Evolutionary conservation across 2,797 vertebrate species (phyloP).

Genomic region (Synanceia verrucosa): DNA sequence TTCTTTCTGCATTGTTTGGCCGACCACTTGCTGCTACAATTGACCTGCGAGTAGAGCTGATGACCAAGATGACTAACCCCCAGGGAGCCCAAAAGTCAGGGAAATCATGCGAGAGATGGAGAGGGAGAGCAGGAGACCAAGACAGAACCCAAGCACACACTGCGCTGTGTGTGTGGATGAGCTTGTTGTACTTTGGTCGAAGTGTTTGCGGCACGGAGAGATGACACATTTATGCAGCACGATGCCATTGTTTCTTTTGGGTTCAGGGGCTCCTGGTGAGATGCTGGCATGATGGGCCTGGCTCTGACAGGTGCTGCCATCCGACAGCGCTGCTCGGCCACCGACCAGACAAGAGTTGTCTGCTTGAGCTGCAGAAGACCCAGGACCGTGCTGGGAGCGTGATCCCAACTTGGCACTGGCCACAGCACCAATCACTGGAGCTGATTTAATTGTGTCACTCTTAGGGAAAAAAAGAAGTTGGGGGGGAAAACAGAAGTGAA

Average conservation of each 20-base stretch:
- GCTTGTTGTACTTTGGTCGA: slow-evolving; percentile 44
- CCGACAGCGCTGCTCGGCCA: slow-evolving; percentile 74
- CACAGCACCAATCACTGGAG: slow-evolving; percentile 74
- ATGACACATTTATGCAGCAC: slow-evolving; percentile 76
- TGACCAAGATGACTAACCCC: slow-evolving; percentile 80
- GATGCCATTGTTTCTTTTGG: slow-evolving; percentile 67
- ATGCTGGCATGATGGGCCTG: slow-evolving; percentile 76
- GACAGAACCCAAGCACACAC: slow-evolving; percentile 40
- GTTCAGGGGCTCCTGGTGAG: slow-evolving; percentile 73
- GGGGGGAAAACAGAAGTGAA: slow-evolving; percentile 26
- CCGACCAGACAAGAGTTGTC: slow-evolving; percentile 83
- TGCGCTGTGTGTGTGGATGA: slow-evolving; percentile 36
- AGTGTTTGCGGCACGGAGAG: slow-evolving; percentile 60
- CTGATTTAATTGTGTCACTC: slow-evolving; percentile 81
- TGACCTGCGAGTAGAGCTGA: slow-evolving; percentile 80
- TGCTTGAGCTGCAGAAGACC: slow-evolving; percentile 77
- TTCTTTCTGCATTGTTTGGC: slow-evolving; percentile 77
- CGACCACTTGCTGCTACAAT: slow-evolving; percentile 81
- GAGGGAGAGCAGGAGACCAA: slow-evolving; percentile 67
- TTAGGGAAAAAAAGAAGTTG: slow-evolving; percentile 50
- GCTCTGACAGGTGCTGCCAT: slow-evolving; percentile 85
- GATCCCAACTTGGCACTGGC: slow-evolving; percentile 81
- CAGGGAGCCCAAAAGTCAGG: slow-evolving; percentile 71
- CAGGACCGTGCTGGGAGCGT: slow-evolving; percentile 79
- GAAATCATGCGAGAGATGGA: slow-evolving; percentile 77